Evolutionary conservation across 2,888 invertebrate species (phyloP), one percentile per base, ranked within the genome.

Genomic region (Cantharis rufa): DNA sequence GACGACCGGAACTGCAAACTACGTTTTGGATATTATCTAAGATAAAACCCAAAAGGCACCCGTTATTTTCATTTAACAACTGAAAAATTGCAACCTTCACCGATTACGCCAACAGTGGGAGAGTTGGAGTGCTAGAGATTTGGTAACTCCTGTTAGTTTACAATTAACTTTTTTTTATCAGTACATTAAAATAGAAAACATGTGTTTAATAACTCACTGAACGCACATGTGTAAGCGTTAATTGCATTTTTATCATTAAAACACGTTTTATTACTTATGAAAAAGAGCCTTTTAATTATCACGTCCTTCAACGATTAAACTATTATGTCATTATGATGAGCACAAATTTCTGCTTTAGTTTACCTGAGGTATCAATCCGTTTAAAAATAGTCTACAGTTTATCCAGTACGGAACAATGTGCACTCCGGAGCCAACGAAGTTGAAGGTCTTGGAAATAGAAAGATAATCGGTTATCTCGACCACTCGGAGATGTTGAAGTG

Each of bases 221-320:
- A 11, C 7, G 64, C 24, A 24, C 64, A 24, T 66, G n/a, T 18
- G 13, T 66, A 21, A 66, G 16, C n/a, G 24, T 21, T 66, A 66
- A 66, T 66, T 66, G 18, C 13, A 66, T 21, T 66, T 66, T 66
- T 66, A 66, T 66, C 64, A 66, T 66, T 66, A 21, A 21, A 21
- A 66, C 64, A 66, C n/a, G 64, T 66, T 66, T 66, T 21, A 66
- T 66, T 66, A 66, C 21, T 66, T 66, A 66, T 66, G 64, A 21
- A n/a, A 66, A 48, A n/a, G 24, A 5, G 48, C 5, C 48, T 21
- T 66, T 66, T 66, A 66, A 16, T 66, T 66, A 66, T 66, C 21
- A n/a, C 16, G 64, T 66, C 64, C 64, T 66, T 66, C 64, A 21
- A n/a, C n/a, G 1, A n/a, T 48, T 48, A n/a, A 48, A n/a, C 7